These are phyloP conservation scores for Carposina sasakii DNA, from an alignment of 1,140 invertebrate genomes.

Conservation along the genomic window DNA sequence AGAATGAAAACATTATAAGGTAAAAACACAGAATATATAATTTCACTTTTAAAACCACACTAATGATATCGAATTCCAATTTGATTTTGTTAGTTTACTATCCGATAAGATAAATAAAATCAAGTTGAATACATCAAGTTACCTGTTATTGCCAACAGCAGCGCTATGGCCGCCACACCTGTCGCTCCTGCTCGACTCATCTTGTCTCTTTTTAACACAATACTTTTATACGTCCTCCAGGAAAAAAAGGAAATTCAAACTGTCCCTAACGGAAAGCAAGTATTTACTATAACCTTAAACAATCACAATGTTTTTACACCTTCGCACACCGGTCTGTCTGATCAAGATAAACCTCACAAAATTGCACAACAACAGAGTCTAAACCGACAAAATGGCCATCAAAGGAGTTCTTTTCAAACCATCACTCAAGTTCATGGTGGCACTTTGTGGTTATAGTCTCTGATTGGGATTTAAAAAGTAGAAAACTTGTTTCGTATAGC, in stretches of 20 bases:
- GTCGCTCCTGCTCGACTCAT: slow-evolving; percentile 59
- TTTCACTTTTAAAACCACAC: no score
- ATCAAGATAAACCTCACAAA: slow-evolving; percentile 53
- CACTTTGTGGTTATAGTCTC: slow-evolving; percentile 23
- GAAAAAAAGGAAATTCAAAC: slow-evolving; percentile 55
- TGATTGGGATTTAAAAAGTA: slow-evolving; percentile 17
- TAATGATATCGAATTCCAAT: no score
- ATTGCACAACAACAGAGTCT: slow-evolving; percentile 44
- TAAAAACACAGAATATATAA: no score
- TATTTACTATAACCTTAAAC: slow-evolving; percentile 49
- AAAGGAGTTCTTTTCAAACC: slow-evolving; percentile 28
- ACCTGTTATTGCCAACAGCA: slow-evolving; percentile 64
- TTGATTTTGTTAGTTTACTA: no score
- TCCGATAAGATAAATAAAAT: no score
- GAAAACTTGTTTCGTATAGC: slow-evolving; percentile 42
- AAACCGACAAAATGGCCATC: slow-evolving; percentile 35
- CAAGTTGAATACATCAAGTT: slow-evolving; percentile 24
- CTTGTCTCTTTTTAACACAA: slow-evolving; percentile 62
- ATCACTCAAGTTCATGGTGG: slow-evolving; percentile 41
- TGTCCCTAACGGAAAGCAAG: slow-evolving; percentile 46
- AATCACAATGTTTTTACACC: slow-evolving; percentile 58
- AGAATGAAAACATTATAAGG: no score
- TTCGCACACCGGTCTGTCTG: slow-evolving; percentile 43
- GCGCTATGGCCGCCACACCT: slow-evolving; percentile 61
- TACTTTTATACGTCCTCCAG: slow-evolving; percentile 42